These are phyloP conservation scores for Podilymbus podiceps DNA, from an alignment of 2,113 vertebrate species.

Conservation along the genomic window DNA sequence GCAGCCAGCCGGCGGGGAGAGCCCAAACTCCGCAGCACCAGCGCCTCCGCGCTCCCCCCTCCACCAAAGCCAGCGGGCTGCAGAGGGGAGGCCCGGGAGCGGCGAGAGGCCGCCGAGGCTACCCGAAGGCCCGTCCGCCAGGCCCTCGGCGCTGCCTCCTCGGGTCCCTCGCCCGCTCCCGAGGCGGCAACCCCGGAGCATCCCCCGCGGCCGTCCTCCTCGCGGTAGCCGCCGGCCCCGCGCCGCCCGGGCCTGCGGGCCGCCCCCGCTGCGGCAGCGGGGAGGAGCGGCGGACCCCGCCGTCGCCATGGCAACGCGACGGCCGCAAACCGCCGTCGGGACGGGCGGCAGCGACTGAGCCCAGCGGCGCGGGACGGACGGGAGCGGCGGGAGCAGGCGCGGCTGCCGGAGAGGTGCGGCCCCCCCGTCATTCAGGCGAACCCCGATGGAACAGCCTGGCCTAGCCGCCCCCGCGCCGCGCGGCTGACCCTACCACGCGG, in stretches of 20 bases:
- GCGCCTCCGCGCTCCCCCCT: not conserved
- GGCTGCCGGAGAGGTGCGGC: not conserved
- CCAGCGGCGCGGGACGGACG: not conserved
- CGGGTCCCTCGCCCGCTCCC: not conserved
- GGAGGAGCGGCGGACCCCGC: not conserved
- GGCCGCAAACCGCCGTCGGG: conserved; percentile 33
- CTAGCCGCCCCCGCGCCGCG: not conserved
- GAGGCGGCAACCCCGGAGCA: not conserved
- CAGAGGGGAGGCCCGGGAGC: not conserved
- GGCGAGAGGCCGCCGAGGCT: not conserved
- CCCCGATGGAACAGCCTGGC: not conserved
- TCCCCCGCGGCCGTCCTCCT: not conserved
- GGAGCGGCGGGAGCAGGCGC: not conserved
- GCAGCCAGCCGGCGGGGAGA: rapidly evolving
- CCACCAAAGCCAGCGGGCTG: not conserved
- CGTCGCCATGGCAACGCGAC: not conserved
- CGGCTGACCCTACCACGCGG: not conserved
- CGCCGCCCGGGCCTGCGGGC: not conserved
- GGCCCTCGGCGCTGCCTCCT: not conserved
- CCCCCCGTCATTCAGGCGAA: not conserved
- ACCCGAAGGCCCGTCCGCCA: not conserved
- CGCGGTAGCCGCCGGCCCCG: not conserved
- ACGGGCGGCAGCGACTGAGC: not conserved
- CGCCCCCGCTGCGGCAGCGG: not conserved
- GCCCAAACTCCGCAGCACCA: no score